Base-by-base conservation (phyloP, 2,888 invertebrate species). In the Endotricha flammealis region DNA sequence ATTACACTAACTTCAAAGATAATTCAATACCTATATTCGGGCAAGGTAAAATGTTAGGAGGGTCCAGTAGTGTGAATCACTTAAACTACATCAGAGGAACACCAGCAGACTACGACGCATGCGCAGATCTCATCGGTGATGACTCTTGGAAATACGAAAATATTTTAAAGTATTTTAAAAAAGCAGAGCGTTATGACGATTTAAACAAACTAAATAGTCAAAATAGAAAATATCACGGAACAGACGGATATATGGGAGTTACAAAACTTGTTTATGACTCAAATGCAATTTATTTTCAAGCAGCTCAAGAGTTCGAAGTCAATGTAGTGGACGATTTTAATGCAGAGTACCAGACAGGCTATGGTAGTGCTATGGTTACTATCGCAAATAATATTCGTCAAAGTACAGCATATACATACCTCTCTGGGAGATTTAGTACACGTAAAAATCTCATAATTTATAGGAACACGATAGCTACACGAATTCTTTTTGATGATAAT, bases 391-490 rank as follows among this genome's bases (percentile, higher is more conserved):
- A 50, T 5, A 35, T 54, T 1, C 57, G 73, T 6, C 73, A 71
- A 23, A 67, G 65, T 24, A 53, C 67, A 1, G 61, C 57, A 0
- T 59, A 78, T 8, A 29, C 39, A 7, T 55, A 48, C 13, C 24
- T 60, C 9, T 24, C 38, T 4, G 34, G 12, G 8, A 12, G 39
- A 5, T 35, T 46, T 1, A 53, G 44, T 30, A 8, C 49, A 2
- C 38, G 66, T 57, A 16, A 91, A 90, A n/a, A 91, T 90, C 14
- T 80, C 89, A 29, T 91, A 89, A 54, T 62, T 7, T 35, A 46
- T 4, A 59, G 45, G 34, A 42, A 45, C 3, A 46, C 51, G 8
- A 16, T 48, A 3, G 62, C 46, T 0, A 50, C 40, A 1, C 43
- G 61, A 46, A 51, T 64, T 22, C 12, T 53, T 14, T 49, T 64